A percentile compares a stretch with the other conserved stretches of the same genome.
These are phyloP conservation scores for Moxostoma hubbsi DNA, from an alignment of 2,797 vertebrate species.

Conservation along the genomic window DNA sequence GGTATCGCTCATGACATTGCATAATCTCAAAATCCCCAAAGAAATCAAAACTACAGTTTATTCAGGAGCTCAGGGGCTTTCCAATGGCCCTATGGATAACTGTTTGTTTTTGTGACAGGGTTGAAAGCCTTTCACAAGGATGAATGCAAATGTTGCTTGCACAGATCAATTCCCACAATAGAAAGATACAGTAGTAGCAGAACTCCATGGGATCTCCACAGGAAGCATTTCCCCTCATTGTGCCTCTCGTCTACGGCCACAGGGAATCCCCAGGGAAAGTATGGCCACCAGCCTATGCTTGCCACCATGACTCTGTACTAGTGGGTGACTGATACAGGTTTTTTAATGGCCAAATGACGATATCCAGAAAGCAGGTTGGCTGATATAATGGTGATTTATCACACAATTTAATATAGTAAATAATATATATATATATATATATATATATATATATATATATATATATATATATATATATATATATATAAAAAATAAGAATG, in stretches of 20 bases:
- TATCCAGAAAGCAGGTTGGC: no score
- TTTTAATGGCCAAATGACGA: no score
- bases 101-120: slow-evolving; percentile 56
- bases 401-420: no score
- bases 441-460: no score
- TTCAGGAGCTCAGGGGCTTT: slow-evolving; percentile 42
- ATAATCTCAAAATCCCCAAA: slow-evolving; percentile 35
- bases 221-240: slow-evolving; percentile 63
- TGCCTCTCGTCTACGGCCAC: slow-evolving; percentile 47
- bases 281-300: slow-evolving; percentile 18
- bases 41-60: slow-evolving; percentile 30
- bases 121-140: slow-evolving; percentile 46
- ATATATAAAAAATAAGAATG: no score
- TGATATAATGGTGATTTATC: no score
- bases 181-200: slow-evolving; percentile 43
- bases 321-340: no score
- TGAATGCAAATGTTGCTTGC: slow-evolving; percentile 54
- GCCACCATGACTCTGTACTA: no score
- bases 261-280: slow-evolving; percentile 26
- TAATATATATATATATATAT: no score
- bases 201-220: slow-evolving; percentile 55
- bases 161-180: slow-evolving; percentile 57
- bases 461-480: no score
- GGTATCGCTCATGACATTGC: slow-evolving; percentile 25
- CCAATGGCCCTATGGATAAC: slow-evolving; percentile 48